A percentile compares a stretch with the other conserved stretches of the same genome.
Evolutionary conservation across 2,113 vertebrate genomes (phyloP).

Genomic region (Odobenus rosmarus): DNA sequence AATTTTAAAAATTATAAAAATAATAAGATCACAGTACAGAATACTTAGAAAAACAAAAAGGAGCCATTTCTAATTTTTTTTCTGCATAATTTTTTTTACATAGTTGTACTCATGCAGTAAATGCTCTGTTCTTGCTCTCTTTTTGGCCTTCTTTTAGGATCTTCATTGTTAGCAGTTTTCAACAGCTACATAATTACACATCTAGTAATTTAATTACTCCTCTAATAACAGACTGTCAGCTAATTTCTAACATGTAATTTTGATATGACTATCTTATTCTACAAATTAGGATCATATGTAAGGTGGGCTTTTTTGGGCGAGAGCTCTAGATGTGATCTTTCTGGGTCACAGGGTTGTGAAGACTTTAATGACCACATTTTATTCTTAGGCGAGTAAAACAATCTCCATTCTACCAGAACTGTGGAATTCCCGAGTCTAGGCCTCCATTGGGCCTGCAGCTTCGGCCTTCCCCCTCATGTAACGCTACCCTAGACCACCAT

Average conservation of each 20-base stretch:
- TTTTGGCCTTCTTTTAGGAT: not conserved
- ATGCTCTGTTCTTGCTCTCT: not conserved
- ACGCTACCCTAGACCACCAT: not conserved
- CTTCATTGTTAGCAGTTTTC: not conserved
- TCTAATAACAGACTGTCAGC: not conserved
- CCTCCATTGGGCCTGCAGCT: not conserved
- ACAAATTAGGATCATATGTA: not conserved
- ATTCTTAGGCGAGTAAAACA: not conserved
- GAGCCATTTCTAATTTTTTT: not conserved
- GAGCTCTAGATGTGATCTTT: not conserved
- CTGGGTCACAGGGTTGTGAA: not conserved
- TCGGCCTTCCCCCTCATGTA: not conserved
- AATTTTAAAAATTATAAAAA: not conserved
- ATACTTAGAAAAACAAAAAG: not conserved
- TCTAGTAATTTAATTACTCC: slow-evolving; percentile 13
- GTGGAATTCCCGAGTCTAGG: not conserved
- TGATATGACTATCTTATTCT: not conserved
- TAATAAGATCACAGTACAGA: not conserved
- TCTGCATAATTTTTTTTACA: not conserved
- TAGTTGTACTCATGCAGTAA: not conserved
- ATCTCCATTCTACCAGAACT: not conserved
- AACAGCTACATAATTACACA: not conserved
- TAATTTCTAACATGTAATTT: not conserved
- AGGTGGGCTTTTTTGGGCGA: not conserved
- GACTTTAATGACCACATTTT: not conserved